Evolutionary conservation across 2,797 vertebrate genomes (phyloP).

Genomic region (Catharus ustulatus): DNA sequence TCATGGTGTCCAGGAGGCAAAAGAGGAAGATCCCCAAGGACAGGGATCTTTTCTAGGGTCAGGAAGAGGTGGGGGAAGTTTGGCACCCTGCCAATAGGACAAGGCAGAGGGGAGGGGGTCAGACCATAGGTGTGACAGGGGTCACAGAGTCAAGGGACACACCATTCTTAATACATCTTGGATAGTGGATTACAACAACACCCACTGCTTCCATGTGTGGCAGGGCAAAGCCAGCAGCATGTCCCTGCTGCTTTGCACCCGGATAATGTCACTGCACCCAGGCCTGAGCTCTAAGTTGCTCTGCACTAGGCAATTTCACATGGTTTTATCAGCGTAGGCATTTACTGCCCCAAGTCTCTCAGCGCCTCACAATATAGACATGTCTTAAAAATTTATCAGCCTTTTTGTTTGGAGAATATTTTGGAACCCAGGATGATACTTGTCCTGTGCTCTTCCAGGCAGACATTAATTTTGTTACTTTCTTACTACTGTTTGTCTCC

Average conservation of each 20-base stretch:
- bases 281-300: not conserved
- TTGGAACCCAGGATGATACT: not conserved
- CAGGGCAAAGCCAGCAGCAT: not conserved
- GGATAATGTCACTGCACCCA: not conserved
- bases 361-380: not conserved
- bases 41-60: too few relatives aligned
- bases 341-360: not conserved
- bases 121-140: too few relatives aligned
- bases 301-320: not conserved
- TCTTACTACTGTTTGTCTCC: constrained; percentile 22
- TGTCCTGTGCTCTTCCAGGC: not conserved
- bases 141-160: too few relatives aligned
- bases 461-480: constrained; percentile 47
- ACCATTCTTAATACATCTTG: too few relatives aligned
- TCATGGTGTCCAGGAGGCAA: too few relatives aligned
- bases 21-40: too few relatives aligned
- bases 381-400: not conserved
- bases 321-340: not conserved
- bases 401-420: not conserved
- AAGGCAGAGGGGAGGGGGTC: too few relatives aligned
- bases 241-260: not conserved
- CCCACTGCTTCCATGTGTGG: not conserved
- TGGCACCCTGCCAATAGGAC: too few relatives aligned
- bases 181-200: too few relatives aligned
- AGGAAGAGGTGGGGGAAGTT: too few relatives aligned